These are phyloP conservation scores for Aphelocoma californica DNA, from an alignment of 2,797 vertebrate genomes.

Conservation along the genomic window DNA sequence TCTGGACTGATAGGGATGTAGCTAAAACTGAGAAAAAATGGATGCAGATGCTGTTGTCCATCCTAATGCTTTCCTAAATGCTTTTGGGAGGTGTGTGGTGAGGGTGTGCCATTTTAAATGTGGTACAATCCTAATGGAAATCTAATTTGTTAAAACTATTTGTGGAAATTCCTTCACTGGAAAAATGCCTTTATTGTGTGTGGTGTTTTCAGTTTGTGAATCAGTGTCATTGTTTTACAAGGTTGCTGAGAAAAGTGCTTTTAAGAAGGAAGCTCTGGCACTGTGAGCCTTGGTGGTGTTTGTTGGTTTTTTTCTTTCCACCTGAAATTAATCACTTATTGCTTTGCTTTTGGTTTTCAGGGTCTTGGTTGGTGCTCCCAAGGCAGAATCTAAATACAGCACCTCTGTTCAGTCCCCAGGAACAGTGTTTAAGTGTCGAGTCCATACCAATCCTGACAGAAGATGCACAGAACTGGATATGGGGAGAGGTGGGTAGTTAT, in stretches of 20 bases:
- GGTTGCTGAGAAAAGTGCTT: neutral
- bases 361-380: constrained; percentile 94
- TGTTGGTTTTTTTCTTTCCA: neutral
- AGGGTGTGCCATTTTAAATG: neutral
- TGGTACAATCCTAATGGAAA: neutral
- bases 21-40: neutral
- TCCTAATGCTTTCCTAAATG: neutral
- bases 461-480: constrained; percentile 98
- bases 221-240: neutral
- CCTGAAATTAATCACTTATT: neutral
- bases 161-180: neutral
- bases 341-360: constrained; percentile 74
- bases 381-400: constrained; percentile 92
- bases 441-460: constrained; percentile 93
- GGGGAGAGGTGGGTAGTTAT: constrained; percentile 86
- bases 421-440: constrained; percentile 92
- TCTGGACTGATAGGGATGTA: neutral
- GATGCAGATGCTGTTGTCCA: neutral
- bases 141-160: neutral
- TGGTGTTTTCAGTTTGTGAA: neutral
- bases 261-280: neutral
- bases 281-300: neutral
- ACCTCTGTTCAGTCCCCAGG: constrained; percentile 88
- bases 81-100: neutral
- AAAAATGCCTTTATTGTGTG: neutral